A percentile compares a stretch with the other conserved stretches of the same genome.
Evolutionary conservation across 2,888 invertebrate genomes (phyloP).

Genomic region (Ophion costatus): DNA sequence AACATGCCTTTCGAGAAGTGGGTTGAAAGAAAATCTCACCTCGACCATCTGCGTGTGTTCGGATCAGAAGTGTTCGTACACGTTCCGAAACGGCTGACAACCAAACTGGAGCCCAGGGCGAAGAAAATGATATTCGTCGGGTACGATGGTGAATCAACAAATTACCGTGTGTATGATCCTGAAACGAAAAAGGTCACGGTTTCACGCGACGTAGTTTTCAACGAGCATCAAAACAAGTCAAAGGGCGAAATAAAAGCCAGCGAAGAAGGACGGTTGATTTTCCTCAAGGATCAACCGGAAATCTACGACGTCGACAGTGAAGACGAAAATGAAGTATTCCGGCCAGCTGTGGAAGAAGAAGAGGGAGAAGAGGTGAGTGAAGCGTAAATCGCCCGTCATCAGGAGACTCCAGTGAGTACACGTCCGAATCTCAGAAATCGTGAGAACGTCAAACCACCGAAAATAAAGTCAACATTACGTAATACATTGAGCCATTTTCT

Average conservation of each 20-base stretch:
- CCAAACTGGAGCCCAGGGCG: background rate
- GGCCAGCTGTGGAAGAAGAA: background rate
- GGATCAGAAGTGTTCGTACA: constrained; percentile 55
- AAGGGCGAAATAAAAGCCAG: background rate
- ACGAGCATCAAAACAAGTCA: background rate
- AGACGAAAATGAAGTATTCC: background rate
- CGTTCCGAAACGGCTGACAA: background rate
- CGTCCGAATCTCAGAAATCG: background rate
- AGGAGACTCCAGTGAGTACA: background rate
- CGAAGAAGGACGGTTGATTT: background rate
- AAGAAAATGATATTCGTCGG: background rate
- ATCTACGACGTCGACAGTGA: background rate
- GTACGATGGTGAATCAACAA: background rate
- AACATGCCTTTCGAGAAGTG: constrained; percentile 67
- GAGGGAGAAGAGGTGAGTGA: background rate
- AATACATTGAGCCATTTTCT: background rate
- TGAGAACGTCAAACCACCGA: background rate
- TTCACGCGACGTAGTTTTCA: background rate
- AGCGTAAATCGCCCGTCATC: background rate
- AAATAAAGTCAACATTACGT: background rate
- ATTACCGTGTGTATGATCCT: background rate
- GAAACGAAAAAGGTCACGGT: background rate
- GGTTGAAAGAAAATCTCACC: constrained; percentile 64
- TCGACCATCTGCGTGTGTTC: constrained; percentile 62
- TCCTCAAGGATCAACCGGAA: background rate